Evolutionary conservation across 1,140 invertebrate genomes (phyloP).

Genomic region (Drosophila bocqueti): DNA sequence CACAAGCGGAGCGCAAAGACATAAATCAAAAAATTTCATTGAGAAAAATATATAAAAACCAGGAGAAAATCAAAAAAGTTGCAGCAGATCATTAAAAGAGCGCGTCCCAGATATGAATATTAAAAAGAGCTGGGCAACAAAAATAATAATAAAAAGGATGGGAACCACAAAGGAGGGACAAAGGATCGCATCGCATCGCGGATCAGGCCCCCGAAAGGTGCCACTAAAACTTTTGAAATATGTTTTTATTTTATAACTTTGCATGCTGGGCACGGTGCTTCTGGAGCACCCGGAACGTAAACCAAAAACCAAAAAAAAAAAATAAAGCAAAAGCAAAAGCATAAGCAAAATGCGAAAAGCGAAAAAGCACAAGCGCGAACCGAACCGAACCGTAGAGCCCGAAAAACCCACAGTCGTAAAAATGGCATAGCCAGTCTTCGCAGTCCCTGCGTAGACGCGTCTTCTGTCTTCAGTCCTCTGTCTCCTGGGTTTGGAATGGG

Average conservation of each 20-base stretch:
- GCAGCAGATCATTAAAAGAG: constrained; percentile 64
- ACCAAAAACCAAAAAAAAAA: not conserved
- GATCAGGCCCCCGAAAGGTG: constrained; percentile 57
- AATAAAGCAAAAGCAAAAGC: too few relatives aligned
- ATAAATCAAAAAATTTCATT: constrained; percentile 84
- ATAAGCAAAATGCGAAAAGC: not conserved
- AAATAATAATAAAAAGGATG: constrained; percentile 19
- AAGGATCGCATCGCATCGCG: constrained; percentile 16
- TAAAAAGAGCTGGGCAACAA: constrained; percentile 33
- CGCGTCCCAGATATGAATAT: constrained; percentile 62
- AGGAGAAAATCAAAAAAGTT: constrained; percentile 53
- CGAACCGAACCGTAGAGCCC: constrained; percentile 16
- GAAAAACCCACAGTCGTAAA: constrained; percentile 61
- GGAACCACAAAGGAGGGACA: constrained; percentile 19
- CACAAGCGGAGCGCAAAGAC: constrained; percentile 58
- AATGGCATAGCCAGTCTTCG: constrained; percentile 24
- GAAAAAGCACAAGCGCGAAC: not conserved
- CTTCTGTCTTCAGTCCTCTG: constrained; percentile 12
- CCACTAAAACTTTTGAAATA: constrained; percentile 84
- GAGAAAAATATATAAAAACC: constrained; percentile 75
- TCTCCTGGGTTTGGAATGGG: not conserved
- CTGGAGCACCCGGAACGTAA: constrained; percentile 70
- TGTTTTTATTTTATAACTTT: constrained; percentile 83
- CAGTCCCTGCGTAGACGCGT: constrained; percentile 20
- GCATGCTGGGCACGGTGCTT: constrained; percentile 81